Evolutionary conservation across 2,888 invertebrate species (phyloP), one percentile per base, ranked within the genome.

Genomic region (Drosophila dives): DNA sequence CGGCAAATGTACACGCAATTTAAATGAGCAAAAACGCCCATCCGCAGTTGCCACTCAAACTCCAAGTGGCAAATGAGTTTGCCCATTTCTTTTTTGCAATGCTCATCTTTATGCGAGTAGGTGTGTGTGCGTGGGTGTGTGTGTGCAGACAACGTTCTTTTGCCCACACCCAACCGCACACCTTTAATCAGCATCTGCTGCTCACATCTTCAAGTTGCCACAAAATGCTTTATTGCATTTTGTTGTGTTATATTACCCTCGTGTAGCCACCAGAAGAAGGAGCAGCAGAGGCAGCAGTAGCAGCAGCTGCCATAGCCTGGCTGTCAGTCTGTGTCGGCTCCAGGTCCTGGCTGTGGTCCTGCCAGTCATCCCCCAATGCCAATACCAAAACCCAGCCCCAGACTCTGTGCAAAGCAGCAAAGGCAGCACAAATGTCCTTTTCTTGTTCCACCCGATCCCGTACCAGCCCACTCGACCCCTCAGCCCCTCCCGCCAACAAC

Each of bases 151-250:
- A 45, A 15, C 26, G 51, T 42, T 50, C 26, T 49, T 45, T 20
- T 20, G 49, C 64, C 62, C 80, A 66, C 59, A 50, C 68, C 64
- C 70, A 81, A 87, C 83, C 89, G 74, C 89, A 87, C 83, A 85
- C 90, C 89, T 90, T 90, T 88, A 90, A 89, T 90, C 90, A 88
- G 87, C 89, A 90, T 90, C 89, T 90, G 89, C 87, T 90, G 83
- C 80, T 88, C 82, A 80, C 90, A 88, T 90, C 90, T 90, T 90
- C 87, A 83, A 89, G 86, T 90, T 90, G 87, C 89, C 90, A 87
- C 90, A 90, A 87, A 90, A 90, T 90, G 89, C 89, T 90, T 90
- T 90, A 90, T 90, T 90, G 87, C 89, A 81, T 87, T 90, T 90
- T 90, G 90, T 90, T 90, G 83, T 87, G 89, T 83, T 90, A 84